Evolutionary conservation across 2,113 vertebrate species (phyloP).

Genomic region (Hypomesus transpacificus): DNA sequence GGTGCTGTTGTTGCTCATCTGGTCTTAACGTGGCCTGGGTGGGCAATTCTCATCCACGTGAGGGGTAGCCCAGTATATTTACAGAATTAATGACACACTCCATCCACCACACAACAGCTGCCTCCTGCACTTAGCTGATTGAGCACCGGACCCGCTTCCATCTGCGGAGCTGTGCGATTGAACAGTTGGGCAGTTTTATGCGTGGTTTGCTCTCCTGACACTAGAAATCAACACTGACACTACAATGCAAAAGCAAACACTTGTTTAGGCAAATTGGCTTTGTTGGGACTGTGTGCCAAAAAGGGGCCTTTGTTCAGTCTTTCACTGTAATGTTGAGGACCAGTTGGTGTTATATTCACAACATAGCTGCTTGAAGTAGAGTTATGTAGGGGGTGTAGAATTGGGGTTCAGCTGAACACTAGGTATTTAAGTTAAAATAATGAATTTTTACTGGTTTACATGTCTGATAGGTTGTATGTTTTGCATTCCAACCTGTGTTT

Average conservation of each 20-base stretch:
- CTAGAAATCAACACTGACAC: constrained; percentile 54
- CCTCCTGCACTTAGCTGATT: constrained; percentile 66
- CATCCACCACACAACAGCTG: constrained; percentile 66
- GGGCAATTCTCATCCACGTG: constrained; percentile 66
- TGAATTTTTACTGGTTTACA: no score
- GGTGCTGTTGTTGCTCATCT: constrained; percentile 47
- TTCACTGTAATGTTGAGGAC: constrained; percentile 22
- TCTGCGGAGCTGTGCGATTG: constrained; percentile 39
- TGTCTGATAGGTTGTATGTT: constrained; percentile 18
- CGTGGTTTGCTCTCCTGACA: constrained; percentile 43
- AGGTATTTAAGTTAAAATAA: neutral
- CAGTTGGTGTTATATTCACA: neutral
- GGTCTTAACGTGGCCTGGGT: constrained; percentile 59
- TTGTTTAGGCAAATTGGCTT: constrained; percentile 29
- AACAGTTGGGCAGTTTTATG: constrained; percentile 52
- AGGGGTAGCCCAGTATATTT: constrained; percentile 66
- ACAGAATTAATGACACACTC: constrained; percentile 67
- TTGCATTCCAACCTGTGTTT: constrained; percentile 40
- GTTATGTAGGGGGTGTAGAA: constrained; percentile 15
- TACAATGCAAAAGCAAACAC: constrained; percentile 49
- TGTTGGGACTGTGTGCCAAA: constrained; percentile 6
- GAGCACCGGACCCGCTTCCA: constrained; percentile 39
- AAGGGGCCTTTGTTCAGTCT: constrained; percentile 15
- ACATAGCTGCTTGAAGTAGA: neutral
- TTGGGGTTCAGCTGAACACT: constrained; percentile 18